Evolutionary conservation across 2,113 vertebrate genomes (phyloP).

Genomic region (Parotia lawesii): DNA sequence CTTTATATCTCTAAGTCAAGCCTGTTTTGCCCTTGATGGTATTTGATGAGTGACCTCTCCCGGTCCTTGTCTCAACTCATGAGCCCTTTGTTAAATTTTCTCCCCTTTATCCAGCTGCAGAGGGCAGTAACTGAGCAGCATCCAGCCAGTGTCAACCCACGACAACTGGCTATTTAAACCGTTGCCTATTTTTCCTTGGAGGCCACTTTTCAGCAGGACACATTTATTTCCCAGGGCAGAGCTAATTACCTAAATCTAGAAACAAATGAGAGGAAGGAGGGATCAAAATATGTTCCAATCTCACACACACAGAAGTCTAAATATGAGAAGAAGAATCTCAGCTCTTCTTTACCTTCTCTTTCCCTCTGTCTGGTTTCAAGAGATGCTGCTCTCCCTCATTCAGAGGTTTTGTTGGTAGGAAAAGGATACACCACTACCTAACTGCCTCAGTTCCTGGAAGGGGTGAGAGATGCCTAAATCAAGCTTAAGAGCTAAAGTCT

Average conservation of each 20-base stretch:
- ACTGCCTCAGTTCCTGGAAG: neutral
- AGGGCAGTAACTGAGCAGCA: neutral
- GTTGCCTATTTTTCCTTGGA: neutral
- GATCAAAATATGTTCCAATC: neutral
- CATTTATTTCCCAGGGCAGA: neutral
- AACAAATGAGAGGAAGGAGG: neutral
- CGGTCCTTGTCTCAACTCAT: neutral
- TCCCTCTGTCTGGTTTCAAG: neutral
- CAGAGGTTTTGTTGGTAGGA: conserved; percentile 1
- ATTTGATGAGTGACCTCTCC: neutral
- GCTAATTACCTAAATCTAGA: neutral
- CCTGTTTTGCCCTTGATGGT: neutral
- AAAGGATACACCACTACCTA: neutral
- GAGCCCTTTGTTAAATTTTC: neutral
- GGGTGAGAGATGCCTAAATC: neutral
- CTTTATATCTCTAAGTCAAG: neutral
- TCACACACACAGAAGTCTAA: neutral
- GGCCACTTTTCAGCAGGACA: neutral
- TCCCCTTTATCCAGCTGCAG: neutral
- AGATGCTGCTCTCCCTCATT: neutral
- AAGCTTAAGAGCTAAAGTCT: neutral
- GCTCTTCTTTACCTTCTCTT: neutral
- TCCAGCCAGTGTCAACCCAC: neutral
- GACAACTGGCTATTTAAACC: neutral
- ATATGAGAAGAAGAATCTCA: neutral